Base-by-base conservation (phyloP, 1,140 invertebrate species). In the Chironomus striatipennis region DNA sequence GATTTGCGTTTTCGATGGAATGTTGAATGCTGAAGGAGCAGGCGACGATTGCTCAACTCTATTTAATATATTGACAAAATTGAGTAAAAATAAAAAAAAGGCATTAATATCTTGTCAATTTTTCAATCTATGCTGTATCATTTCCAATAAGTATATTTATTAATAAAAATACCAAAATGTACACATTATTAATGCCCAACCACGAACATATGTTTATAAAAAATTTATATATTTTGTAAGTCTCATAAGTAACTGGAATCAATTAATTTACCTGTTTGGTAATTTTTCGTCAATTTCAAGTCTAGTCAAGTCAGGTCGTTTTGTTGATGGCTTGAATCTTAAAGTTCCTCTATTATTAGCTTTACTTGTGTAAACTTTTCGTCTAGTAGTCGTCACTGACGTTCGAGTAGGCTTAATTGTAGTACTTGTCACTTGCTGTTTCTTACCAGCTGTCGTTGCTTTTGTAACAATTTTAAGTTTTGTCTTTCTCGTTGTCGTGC, bases 321-420 rank as follows among this genome's bases (percentile, higher is more conserved):
- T 74, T 42, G 70, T 73, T 42, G 18, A 21, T 20, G 24, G 15
- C 43, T 75, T 75, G 79, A 79, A 82, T 64, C 80, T 80, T 43
- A 78, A 78, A n/a, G 81, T 79, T 42, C 81, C 81, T 7, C 81
- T 76, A 17, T 74, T 77, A 76, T 7, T 80, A 79, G 18, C 79
- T 74, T 20, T 77, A 76, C 2, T 42, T 6, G 65, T 64, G n/a
- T 75, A 75, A 2, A 75, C 77, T 15, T 76, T 67, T 5, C 65
- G 65, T 1, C 76, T 74, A 15, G 77, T 73, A 10, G 76, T 64
- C 17, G 75, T 34, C 24, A 34, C 24, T 34, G 24, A 34, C 24
- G 24, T 64, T 80, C 80, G 84, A 80, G 78, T 84, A 79, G 75
- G 83, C 83, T 75, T 81, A 80, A 57, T 76, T 20, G 81, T 79